These are phyloP conservation scores for Plebejus argus DNA, from an alignment of 2,888 invertebrate genomes.

Conservation along the genomic window DNA sequence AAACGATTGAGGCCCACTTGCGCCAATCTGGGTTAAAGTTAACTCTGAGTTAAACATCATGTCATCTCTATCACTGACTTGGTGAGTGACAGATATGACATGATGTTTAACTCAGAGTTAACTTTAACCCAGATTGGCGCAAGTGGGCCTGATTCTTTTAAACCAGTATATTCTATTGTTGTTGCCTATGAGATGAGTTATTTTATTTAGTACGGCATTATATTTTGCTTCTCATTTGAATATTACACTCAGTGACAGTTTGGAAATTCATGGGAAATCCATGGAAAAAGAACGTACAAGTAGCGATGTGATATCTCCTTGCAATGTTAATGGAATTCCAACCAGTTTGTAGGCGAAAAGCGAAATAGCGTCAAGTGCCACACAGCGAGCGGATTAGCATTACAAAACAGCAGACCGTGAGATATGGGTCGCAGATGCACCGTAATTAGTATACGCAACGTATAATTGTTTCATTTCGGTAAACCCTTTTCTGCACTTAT, in stretches of 20 bases:
- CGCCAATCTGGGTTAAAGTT: too few species aligned
- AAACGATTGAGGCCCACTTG: too few species aligned
- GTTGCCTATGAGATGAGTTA: background rate
- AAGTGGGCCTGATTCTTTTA: too few species aligned
- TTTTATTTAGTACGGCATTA: background rate
- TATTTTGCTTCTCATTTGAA: background rate
- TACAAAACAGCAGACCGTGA: constrained; percentile 58
- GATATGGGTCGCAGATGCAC: constrained; percentile 69
- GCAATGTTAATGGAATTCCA: constrained; percentile 16
- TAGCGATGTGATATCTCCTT: background rate
- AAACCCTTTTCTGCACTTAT: constrained; percentile 24
- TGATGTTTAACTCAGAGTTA: too few species aligned
- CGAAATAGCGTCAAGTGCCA: constrained; percentile 35
- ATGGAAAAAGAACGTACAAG: background rate
- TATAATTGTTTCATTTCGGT: constrained; percentile 71
- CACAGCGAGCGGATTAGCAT: constrained; percentile 40
- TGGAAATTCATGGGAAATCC: background rate
- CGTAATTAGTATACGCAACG: constrained; percentile 71
- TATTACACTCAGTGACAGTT: background rate
- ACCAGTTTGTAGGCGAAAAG: constrained; percentile 24
- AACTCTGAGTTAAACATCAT: too few species aligned
- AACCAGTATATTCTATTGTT: too few species aligned
- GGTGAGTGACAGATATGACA: too few species aligned
- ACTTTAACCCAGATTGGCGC: too few species aligned
- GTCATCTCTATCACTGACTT: too few species aligned